Conservation (phyloP, 64 coral and sea anemone species). For the Porites lutea region DNA sequence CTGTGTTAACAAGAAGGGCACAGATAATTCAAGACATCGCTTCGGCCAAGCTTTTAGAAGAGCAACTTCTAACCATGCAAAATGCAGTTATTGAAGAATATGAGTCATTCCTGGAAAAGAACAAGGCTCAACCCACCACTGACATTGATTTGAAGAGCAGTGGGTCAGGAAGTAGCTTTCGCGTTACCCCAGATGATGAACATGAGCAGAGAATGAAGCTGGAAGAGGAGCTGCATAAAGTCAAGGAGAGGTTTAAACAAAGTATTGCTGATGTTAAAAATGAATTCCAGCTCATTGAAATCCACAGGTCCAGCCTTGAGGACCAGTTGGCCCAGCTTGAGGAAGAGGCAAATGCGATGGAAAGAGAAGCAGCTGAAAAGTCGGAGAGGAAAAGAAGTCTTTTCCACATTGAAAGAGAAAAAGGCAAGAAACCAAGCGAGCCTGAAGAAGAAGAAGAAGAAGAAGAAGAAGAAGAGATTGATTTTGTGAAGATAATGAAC, state of each 20-base stretch:
- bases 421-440: conserved; percentile 26
- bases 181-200: conserved; percentile 66
- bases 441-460: conserved; percentile 81
- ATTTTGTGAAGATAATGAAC: conserved; percentile 97
- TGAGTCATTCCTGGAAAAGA: conserved; percentile 78
- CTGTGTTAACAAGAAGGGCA: conserved; percentile 72
- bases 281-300: conserved; percentile 87
- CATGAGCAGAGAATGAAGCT: conserved; percentile 64
- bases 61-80: conserved; percentile 84
- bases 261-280: conserved; percentile 92
- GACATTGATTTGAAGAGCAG: conserved; percentile 25
- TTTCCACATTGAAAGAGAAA: conserved; percentile 34
- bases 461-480: conserved; percentile 86
- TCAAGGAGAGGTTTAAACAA: conserved; percentile 78
- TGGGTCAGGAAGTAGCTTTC: background rate
- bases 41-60: conserved; percentile 84
- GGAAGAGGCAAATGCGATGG: conserved; percentile 47
- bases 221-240: conserved; percentile 60
- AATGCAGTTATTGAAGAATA: conserved; percentile 95
- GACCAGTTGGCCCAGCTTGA: conserved; percentile 69
- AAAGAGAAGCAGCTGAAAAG: conserved; percentile 54
- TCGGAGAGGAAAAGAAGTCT: conserved; percentile 30
- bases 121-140: conserved; percentile 44
- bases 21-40: conserved; percentile 88
- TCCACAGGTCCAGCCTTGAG: conserved; percentile 87